Percentiles rank a stretch among this genome's conserved stretches.
phyloP scores from a whole-genome alignment of 1,140 invertebrate genomes.

The Anadara kagoshimensis region DNA sequence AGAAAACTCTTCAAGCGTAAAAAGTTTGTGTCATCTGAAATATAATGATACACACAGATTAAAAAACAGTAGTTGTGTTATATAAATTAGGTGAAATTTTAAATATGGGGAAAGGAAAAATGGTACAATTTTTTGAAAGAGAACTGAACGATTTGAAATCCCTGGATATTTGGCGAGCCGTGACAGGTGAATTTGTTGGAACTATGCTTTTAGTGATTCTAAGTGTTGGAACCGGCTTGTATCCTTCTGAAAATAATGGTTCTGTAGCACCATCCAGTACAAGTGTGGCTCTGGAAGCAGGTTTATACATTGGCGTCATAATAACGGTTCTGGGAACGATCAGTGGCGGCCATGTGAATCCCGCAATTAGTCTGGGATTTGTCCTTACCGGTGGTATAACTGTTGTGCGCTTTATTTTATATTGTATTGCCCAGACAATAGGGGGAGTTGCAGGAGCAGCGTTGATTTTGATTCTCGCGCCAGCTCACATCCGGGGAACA shows the following conservation, averaged over 20 bases:
- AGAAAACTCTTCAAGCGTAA: too few species aligned
- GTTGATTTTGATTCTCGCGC: slow-evolving; percentile 49
- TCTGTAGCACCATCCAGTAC: background rate
- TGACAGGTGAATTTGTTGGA: slow-evolving; percentile 60
- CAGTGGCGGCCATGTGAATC: slow-evolving; percentile 71
- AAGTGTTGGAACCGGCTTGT: slow-evolving; percentile 39
- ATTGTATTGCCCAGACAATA: slow-evolving; percentile 59
- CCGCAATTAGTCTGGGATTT: slow-evolving; percentile 66
- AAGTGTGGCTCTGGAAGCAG: slow-evolving; percentile 39
- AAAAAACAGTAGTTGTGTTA: too few species aligned
- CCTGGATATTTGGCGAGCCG: slow-evolving; percentile 55
- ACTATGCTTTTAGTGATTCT: slow-evolving; percentile 51
- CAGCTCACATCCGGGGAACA: slow-evolving; percentile 39
- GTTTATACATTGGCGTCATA: slow-evolving; percentile 56
- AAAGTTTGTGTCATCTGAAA: too few species aligned
- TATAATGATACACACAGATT: too few species aligned
- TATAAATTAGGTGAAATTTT: too few species aligned
- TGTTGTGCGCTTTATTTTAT: slow-evolving; percentile 81
- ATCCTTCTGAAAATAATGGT: slow-evolving; percentile 4
- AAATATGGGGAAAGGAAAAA: too few species aligned
- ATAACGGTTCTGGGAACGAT: slow-evolving; percentile 56
- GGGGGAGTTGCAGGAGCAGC: slow-evolving; percentile 60
- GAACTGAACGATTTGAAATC: slow-evolving; percentile 57
- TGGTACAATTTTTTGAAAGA: slow-evolving; percentile 6
- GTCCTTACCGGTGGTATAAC: slow-evolving; percentile 83